Evolutionary conservation across 2,888 invertebrate genomes (phyloP), one percentile per base, ranked within the genome.

Genomic region (Netelia fuscicornis): DNA sequence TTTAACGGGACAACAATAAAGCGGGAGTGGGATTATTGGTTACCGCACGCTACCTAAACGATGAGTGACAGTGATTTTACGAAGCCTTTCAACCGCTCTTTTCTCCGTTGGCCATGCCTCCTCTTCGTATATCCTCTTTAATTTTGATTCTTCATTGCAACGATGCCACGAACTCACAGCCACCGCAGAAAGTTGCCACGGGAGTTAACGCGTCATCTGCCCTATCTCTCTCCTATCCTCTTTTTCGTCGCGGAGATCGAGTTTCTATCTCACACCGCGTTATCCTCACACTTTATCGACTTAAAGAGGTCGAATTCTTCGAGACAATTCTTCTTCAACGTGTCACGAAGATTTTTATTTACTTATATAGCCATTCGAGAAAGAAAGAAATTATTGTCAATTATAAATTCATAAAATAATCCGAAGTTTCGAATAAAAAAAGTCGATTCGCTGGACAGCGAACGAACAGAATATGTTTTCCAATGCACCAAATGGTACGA

Each of bases 1-100:
- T 87, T 87, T 88, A 91, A 91, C 88, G 87, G 87, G 89, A 84
- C 88, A 87, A 87, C 87, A 91, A 91, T 91, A 86, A 86, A 81
- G 83, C 86, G 83, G 87, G 87, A 82, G n/a, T 65, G 79, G 74
- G 20, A 91, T 91, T 91, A 91, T 89, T 88, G 90, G 87, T 70
- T 84, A 83, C 87, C 85, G 13, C 11, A 10, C 11, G 10, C 2
- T 13, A 48, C 11, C 67, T 56, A 79, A 91, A 91, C 79, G 88
- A 91, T 91, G 89, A 91, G 81, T 90, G 91, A 89, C 91, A 88
- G 89, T 68, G 89, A 86, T 89, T 90, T 90, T 90, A 90, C 88
- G 84, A 89, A 90, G 85, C 78, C 86, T 84, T 65, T 81, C 37
- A 78, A 85, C 83, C 60, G 58, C 23, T 30, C 60, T 79, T 76